Conservation (phyloP, 2,888 invertebrate species). For the Pollenia griseotomentosa region DNA sequence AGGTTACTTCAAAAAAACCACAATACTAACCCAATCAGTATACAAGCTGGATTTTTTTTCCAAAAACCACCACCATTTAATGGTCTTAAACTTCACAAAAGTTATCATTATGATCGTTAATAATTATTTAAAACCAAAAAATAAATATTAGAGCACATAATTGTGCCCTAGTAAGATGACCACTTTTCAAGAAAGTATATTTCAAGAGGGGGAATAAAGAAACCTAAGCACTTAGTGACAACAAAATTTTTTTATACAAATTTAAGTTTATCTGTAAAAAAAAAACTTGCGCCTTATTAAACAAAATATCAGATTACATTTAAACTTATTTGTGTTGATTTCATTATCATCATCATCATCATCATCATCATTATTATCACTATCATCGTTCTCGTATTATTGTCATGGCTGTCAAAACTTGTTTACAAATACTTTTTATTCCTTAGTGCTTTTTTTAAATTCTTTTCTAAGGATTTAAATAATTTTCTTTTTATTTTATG, state of each 20-base stretch:
- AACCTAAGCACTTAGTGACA: neutral
- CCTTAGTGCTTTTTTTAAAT: neutral
- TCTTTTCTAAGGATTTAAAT: slow-evolving; percentile 7
- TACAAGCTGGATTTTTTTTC: neutral
- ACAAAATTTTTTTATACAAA: neutral
- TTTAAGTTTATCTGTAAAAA: neutral
- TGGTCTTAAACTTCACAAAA: neutral
- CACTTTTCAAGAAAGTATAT: neutral
- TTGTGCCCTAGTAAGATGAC: neutral
- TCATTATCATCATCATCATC: neutral
- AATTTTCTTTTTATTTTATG: slow-evolving; percentile 22
- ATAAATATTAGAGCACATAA: slow-evolving; percentile 17
- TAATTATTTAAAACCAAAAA: slow-evolving; percentile 3
- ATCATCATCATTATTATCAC: too few relatives aligned
- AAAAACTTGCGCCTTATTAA: neutral
- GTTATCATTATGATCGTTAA: slow-evolving; percentile 1
- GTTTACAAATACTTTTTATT: neutral
- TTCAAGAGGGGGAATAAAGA: neutral
- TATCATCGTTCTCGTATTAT: neutral
- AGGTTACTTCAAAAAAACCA: neutral
- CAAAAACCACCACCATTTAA: slow-evolving; percentile 15
- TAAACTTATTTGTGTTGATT: neutral
- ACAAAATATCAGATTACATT: slow-evolving; percentile 27
- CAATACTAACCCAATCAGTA: slow-evolving; percentile 24
- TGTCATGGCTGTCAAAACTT: neutral